These are phyloP conservation scores for Aphaenogaster floridana DNA, from an alignment of 1,140 invertebrate species.

Conservation along the genomic window DNA sequence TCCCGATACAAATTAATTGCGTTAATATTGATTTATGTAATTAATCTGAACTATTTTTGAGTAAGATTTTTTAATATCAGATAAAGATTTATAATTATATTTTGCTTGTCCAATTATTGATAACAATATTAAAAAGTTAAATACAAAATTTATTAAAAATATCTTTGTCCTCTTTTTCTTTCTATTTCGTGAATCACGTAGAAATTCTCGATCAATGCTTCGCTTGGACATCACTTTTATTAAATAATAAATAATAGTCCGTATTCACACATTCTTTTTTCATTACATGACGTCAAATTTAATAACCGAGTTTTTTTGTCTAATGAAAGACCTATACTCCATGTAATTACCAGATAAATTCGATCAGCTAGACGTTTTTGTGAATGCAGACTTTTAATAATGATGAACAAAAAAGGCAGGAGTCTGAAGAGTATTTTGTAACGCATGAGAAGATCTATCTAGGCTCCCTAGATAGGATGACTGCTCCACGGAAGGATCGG, in stretches of 20 bases:
- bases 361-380: background rate
- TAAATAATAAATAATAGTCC: background rate
- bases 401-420: conserved; percentile 17
- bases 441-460: background rate
- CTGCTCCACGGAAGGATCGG: conserved; percentile 7
- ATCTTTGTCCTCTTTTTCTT: background rate
- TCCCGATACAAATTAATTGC: conserved; percentile 31
- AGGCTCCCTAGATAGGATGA: background rate
- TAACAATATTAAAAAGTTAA: background rate
- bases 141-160: background rate
- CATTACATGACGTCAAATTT: background rate
- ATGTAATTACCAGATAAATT: background rate
- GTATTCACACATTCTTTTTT: conserved; percentile 22
- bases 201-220: conserved; percentile 50
- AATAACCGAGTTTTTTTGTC: background rate
- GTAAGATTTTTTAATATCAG: background rate
- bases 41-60: conserved; percentile 31
- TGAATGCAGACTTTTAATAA: conserved; percentile 28
- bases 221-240: background rate
- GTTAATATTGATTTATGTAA: conserved; percentile 36
- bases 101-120: background rate
- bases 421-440: conserved; percentile 45
- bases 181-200: background rate
- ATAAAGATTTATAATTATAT: conserved; percentile 26
- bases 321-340: background rate